Conservation (phyloP, 30 jellyfish, hydroid and myxozoan species). For the Nemopilema nomurai region DNA sequence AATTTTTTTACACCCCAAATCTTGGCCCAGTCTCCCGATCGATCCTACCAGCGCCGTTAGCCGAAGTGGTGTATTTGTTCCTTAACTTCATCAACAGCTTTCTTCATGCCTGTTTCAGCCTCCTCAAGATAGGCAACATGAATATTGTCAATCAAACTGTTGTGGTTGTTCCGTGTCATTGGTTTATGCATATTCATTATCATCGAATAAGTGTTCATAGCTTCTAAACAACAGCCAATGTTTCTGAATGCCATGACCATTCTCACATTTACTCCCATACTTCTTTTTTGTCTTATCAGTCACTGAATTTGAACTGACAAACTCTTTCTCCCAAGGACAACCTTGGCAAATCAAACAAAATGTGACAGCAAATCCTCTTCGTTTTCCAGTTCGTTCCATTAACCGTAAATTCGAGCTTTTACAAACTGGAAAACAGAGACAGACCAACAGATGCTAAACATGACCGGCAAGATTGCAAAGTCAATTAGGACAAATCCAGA, state of each 20-base stretch:
- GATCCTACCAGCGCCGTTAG: not conserved
- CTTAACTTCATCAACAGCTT: not conserved
- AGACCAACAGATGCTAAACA: no score
- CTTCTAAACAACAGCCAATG: not conserved
- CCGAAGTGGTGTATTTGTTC: not conserved
- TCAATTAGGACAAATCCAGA: not conserved
- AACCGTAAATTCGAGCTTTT: not conserved
- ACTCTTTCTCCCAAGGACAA: not conserved
- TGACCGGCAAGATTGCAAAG: not conserved
- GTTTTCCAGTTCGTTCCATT: not conserved
- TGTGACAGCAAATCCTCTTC: not conserved
- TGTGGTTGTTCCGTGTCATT: not conserved
- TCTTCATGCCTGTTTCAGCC: constrained; percentile 9
- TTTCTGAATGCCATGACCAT: not conserved
- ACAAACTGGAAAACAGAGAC: not conserved
- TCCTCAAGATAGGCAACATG: constrained; percentile 7
- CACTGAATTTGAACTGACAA: not conserved
- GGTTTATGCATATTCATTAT: constrained; percentile 3
- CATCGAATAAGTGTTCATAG: not conserved
- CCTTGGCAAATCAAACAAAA: not conserved
- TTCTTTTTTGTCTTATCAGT: not conserved
- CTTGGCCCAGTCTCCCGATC: not conserved
- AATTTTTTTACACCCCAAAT: not conserved
- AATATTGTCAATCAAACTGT: not conserved
- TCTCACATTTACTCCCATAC: not conserved